Base-by-base conservation (phyloP, 2,797 vertebrate species). In the Acanthis flammea region DNA sequence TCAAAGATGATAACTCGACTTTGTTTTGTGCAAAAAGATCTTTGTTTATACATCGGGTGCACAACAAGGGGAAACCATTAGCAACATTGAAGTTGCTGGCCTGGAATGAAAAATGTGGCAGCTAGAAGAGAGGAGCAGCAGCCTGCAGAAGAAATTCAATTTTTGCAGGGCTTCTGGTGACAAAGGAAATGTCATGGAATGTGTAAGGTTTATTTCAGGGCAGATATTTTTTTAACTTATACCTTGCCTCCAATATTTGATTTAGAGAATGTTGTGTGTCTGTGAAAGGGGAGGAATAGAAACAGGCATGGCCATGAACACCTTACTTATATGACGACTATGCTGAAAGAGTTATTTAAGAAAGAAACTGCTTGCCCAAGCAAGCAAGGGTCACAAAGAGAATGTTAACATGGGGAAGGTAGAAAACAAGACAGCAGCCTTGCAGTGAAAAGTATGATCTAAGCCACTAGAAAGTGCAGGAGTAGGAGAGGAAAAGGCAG, bases 1-100 rank as follows among this genome's bases (percentile, higher is more conserved):
- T 97, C 65, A 92, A 94, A 97, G 94, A 88, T 78, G 91, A 87
- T 96, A 97, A 96, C 44, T 92, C 0, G 3, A 91, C 82, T 96
- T 94, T 95, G 94, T 92, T 96, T 96, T 92, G 79, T 94, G 82
- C 89, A 90, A 84, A 79, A 94, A 90, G 85, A 95, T 83, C 79
- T 95, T 77, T 95, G 62, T 95, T 96, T 94, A 84, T 90, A 78
- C 33, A 62, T 37, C 0, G 2, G 47, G 60, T 90, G 62, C 66
- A 77, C 57, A 74, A 77, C 75, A 87, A 94, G 86, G 81, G 57
- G 86, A 88, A 95, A 77, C 35, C 35, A 75, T 77, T 87, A 91
- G 50, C 50, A 80, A 27, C 47, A 68, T 18, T 51, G 70, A 87
- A 80, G 35, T 57, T 68, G 35, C 24, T 89, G 86, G 66, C n/a